Conservation (phyloP, 2,888 invertebrate species). For the Microctonus brassicae region DNA sequence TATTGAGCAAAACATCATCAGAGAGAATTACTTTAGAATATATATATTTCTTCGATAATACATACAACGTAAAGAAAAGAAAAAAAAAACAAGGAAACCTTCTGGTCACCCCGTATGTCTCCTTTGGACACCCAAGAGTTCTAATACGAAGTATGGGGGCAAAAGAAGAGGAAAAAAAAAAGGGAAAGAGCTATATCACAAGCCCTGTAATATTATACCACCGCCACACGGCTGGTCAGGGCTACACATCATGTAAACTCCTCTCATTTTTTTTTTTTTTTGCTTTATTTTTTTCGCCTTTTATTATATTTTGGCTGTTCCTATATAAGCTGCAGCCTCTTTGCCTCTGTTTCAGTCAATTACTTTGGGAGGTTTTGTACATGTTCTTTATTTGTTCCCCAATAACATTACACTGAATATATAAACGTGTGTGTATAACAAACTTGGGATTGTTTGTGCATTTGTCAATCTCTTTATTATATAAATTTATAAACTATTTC, state of each 20-base stretch:
- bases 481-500: background rate
- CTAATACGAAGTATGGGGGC: constrained; percentile 21
- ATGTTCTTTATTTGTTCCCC: background rate
- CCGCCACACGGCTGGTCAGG: constrained; percentile 54
- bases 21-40: no score
- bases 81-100: constrained; percentile 41
- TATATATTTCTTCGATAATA: no score
- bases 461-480: constrained; percentile 6
- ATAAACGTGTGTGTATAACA: background rate
- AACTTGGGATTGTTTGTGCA: constrained; percentile 13
- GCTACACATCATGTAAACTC: constrained; percentile 12
- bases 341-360: constrained; percentile 10
- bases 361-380: background rate
- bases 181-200: background rate
- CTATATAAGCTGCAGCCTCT: no score
- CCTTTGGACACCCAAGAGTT: constrained; percentile 41
- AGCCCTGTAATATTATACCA: constrained; percentile 65
- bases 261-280: constrained; percentile 3
- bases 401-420: background rate
- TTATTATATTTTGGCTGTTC: background rate
- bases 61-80: no score
- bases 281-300: background rate
- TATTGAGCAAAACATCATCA: no score
- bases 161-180: background rate
- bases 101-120: constrained; percentile 54